A percentile compares a stretch with the other conserved stretches of the same genome.
Conservation (phyloP, 2,888 invertebrate species). For the Deroplatys truncata region DNA sequence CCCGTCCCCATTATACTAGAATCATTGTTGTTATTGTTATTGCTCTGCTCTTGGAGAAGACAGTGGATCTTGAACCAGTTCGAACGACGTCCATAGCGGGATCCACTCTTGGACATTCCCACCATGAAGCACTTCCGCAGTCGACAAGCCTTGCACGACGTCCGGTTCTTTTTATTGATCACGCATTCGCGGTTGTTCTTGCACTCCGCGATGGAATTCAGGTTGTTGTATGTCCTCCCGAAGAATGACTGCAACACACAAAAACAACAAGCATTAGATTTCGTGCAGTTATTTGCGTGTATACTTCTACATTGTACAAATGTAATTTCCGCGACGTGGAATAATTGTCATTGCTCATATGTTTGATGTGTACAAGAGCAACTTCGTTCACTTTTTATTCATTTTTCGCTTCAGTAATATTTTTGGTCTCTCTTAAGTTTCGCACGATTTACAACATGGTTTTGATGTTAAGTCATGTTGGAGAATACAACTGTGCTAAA, state of each 20-base stretch:
- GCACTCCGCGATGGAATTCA: conserved; percentile 83
- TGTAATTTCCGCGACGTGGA: no score
- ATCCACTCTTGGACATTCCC: conserved; percentile 90
- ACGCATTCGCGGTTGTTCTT: conserved; percentile 88
- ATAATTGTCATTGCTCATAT: no score
- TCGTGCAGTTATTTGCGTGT: not conserved
- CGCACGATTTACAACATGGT: no score
- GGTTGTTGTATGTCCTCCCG: conserved; percentile 86
- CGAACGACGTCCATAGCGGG: conserved; percentile 81
- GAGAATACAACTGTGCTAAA: no score
- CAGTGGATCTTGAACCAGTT: conserved; percentile 96
- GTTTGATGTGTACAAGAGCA: no score
- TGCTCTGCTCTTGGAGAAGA: conserved; percentile 72
- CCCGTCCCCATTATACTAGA: not conserved
- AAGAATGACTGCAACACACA: conserved; percentile 81
- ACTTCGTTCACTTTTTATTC: no score
- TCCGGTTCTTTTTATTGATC: conserved; percentile 89
- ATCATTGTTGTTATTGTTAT: conserved; percentile 14
- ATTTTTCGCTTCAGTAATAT: no score
- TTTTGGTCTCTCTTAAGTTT: no score
- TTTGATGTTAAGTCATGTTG: no score
- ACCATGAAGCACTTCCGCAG: conserved; percentile 81
- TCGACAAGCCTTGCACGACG: conserved; percentile 87
- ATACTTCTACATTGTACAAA: not conserved
- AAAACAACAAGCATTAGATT: conserved; percentile 36